phyloP scores from a whole-genome alignment of 1,140 invertebrate species.

The Dreissena polymorpha region DNA sequence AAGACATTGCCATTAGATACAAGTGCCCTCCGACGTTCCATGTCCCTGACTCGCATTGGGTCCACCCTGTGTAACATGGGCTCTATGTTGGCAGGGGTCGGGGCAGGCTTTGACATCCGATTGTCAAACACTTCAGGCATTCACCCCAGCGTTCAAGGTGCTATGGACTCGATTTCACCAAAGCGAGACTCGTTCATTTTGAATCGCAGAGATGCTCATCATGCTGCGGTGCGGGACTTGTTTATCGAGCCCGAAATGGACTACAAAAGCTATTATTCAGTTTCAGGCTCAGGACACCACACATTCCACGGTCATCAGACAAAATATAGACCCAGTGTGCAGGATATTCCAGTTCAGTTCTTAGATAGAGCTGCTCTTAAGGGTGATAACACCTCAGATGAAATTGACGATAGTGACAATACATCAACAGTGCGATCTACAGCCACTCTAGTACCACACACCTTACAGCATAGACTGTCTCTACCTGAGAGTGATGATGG shows the following conservation, averaged over 20 bases:
- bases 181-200: slow-evolving; percentile 72
- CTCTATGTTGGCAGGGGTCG: slow-evolving; percentile 92
- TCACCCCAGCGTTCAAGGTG: slow-evolving; percentile 84
- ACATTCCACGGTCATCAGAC: slow-evolving; percentile 93
- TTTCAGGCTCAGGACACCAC: slow-evolving; percentile 88
- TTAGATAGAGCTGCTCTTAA: slow-evolving; percentile 47
- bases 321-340: slow-evolving; percentile 84
- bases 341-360: slow-evolving; percentile 70
- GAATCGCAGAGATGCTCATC: slow-evolving; percentile 78
- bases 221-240: slow-evolving; percentile 77
- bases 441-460: slow-evolving; percentile 59
- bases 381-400: neutral
- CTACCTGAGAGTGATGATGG: slow-evolving; percentile 68
- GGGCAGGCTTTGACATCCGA: slow-evolving; percentile 93
- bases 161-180: slow-evolving; percentile 62
- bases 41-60: slow-evolving; percentile 84
- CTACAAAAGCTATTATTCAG: slow-evolving; percentile 80
- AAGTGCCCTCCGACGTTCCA: slow-evolving; percentile 49
- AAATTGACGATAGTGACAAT: slow-evolving; percentile 35
- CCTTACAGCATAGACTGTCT: slow-evolving; percentile 64
- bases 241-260: slow-evolving; percentile 76
- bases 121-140: slow-evolving; percentile 89
- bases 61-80: slow-evolving; percentile 94
- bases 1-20: slow-evolving; percentile 55
- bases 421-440: slow-evolving; percentile 58